Evolutionary conservation across 2,888 invertebrate genomes (phyloP), one percentile per base, ranked within the genome.

Genomic region (Tetanocera ferruginea): DNA sequence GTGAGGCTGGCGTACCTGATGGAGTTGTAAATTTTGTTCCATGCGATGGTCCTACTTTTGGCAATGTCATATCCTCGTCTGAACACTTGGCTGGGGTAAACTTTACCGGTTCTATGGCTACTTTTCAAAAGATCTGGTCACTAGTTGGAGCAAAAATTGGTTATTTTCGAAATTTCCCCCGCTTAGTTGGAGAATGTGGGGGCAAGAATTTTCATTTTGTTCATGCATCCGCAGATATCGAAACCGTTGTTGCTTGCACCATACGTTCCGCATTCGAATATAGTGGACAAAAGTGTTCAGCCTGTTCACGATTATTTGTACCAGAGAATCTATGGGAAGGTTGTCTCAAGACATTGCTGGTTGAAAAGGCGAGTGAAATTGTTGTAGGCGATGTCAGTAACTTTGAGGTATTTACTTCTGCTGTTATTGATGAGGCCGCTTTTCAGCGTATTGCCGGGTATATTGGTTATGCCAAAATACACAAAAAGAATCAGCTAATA

Each of bases 141-240:
- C 94, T 95, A 88, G 96, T 98, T 31, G 98, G 96, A 3, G 91
- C 95, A 77, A 97, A 98, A 87, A 91, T 99, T 43, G 91, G 92
- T 81, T 92, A 88, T 0, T 98, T 97, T 89, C 92, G 90, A 70
- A 96, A 95, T 86, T 99, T 97, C 90, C 99, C 99, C 0, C 93
- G 98, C 78, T 90, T 99, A 75, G 94, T 98, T 83, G 95, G 96
- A 77, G 99, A 99, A 90, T 98, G 98, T 89, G 99, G 99, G 25
- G 99, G 99, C 9, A 99, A 99, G 90, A 99, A 99, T 90, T 99
- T 95, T 89, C 99, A 99, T 88, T 97, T 99, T 86, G 92, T 99
- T 8, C 99, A 99, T 89, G 93, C 95, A 0, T 93, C 96, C 11
- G 99, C 98, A 5, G 95, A 98, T 88, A 91, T 94, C 0, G 91